Conservation (phyloP, 1,140 invertebrate genomes). For the Acromyrmex heyeri region DNA sequence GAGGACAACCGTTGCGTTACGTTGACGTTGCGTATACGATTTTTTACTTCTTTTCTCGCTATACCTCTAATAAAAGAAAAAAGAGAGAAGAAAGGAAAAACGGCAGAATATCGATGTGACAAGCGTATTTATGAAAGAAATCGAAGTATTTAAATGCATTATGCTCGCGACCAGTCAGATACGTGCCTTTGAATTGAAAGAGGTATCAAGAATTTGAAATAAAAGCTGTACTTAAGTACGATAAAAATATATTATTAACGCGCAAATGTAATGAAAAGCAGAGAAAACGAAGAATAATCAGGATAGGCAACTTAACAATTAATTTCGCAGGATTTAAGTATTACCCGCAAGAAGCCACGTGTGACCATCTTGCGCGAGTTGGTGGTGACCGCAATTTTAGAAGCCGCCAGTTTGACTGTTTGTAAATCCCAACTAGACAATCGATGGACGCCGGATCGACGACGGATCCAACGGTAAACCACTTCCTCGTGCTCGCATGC, state of each 20-base stretch:
- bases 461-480: not conserved
- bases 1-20: conserved; percentile 43
- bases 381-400: conserved; percentile 79
- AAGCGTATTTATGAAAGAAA: not conserved
- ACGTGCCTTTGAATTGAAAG: not conserved
- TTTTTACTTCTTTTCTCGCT: not conserved
- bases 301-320: not conserved
- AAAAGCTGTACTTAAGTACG: not conserved
- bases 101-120: not conserved
- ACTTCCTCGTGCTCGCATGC: conserved; percentile 16
- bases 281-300: not conserved
- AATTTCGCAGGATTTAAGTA: not conserved
- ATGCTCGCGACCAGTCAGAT: not conserved
- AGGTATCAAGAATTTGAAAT: not conserved
- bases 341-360: conserved; percentile 83
- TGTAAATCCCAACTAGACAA: not conserved
- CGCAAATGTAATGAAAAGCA: not conserved
- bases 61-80: not conserved
- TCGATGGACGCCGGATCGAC: conserved; percentile 30
- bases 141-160: not conserved
- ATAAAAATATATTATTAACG: conserved; percentile 6
- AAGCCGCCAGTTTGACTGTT: conserved; percentile 82
- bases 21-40: not conserved
- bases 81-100: not conserved
- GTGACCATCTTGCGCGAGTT: conserved; percentile 85